These are phyloP conservation scores for Bradysia coprophila DNA, from an alignment of 1,140 invertebrate species.

Conservation along the genomic window DNA sequence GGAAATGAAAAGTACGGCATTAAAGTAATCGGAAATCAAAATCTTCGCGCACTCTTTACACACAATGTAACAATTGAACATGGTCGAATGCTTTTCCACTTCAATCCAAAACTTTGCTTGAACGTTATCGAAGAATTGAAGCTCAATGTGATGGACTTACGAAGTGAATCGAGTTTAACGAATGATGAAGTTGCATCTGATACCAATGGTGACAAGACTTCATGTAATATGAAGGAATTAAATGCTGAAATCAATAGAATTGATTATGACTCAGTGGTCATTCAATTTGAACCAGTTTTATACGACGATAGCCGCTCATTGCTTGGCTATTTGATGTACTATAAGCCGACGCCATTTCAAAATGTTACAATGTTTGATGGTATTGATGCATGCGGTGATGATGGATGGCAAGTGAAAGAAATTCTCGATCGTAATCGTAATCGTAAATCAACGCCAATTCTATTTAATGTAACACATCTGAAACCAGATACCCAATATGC, in stretches of 20 bases:
- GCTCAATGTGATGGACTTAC: no score
- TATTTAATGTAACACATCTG: conserved; percentile 33
- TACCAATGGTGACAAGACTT: conserved; percentile 85
- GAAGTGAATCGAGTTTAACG: conserved; percentile 34
- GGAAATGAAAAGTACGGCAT: no score
- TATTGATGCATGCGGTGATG: conserved; percentile 65
- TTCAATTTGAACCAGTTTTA: conserved; percentile 48
- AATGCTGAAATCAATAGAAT: conserved; percentile 29
- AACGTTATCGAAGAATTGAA: conserved; percentile 47
- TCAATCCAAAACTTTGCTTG: conserved; percentile 82
- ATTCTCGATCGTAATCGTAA: conserved; percentile 12
- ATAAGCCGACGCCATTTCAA: conserved; percentile 42
- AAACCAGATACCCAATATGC: conserved; percentile 77
- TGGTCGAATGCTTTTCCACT: conserved; percentile 75
- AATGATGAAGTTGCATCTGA: conserved; percentile 58
- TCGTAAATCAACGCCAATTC: conserved; percentile 6
- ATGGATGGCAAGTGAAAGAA: conserved; percentile 35
- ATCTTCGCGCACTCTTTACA: conserved; percentile 73
- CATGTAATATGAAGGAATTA: conserved; percentile 49
- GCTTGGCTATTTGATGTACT: conserved; percentile 68
- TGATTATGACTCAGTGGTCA: conserved; percentile 24
- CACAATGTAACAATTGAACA: conserved; percentile 32
- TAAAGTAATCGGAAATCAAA: conserved; percentile 82
- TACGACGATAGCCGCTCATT: conserved; percentile 50
- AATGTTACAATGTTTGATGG: conserved; percentile 69